phyloP scores from a whole-genome alignment of 2,797 vertebrate species.

The Discoglossus pictus region DNA sequence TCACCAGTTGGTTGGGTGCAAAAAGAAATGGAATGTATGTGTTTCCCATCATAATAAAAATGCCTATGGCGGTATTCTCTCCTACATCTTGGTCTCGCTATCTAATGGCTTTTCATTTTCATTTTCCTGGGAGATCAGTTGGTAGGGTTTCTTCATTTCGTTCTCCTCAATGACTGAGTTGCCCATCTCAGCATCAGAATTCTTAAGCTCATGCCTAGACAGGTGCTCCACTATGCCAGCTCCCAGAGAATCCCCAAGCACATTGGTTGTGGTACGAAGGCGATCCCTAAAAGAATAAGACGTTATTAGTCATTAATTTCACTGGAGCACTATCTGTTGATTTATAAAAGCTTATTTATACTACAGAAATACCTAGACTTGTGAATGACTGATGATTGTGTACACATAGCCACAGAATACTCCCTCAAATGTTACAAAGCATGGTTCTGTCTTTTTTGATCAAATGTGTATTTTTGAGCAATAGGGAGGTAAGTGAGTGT shows the following conservation, averaged over 20 bases:
- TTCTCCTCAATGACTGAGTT: constrained; percentile 95
- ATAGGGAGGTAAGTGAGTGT: no score
- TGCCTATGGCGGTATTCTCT: neutral
- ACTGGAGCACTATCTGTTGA: neutral
- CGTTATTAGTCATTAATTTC: constrained; percentile 27
- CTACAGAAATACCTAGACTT: no score
- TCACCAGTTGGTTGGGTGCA: constrained; percentile 50
- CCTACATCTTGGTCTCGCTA: constrained; percentile 94
- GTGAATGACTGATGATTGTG: no score
- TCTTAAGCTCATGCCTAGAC: constrained; percentile 88
- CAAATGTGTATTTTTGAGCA: no score
- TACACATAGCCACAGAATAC: no score
- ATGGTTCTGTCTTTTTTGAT: no score
- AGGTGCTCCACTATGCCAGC: constrained; percentile 96
- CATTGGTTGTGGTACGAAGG: constrained; percentile 93
- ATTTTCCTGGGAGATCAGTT: constrained; percentile 89
- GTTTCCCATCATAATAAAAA: constrained; percentile 49
- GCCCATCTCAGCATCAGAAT: constrained; percentile 87
- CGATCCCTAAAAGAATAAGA: constrained; percentile 78
- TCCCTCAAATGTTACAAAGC: no score
- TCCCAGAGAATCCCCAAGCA: constrained; percentile 92
- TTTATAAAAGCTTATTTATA: no score
- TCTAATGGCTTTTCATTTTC: constrained; percentile 85
- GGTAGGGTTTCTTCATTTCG: constrained; percentile 94
- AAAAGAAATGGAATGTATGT: constrained; percentile 37